Percentiles rank a stretch among this genome's conserved stretches.
Evolutionary conservation across 2,888 invertebrate genomes (phyloP).

Genomic region (Ophioninae sp.): DNA sequence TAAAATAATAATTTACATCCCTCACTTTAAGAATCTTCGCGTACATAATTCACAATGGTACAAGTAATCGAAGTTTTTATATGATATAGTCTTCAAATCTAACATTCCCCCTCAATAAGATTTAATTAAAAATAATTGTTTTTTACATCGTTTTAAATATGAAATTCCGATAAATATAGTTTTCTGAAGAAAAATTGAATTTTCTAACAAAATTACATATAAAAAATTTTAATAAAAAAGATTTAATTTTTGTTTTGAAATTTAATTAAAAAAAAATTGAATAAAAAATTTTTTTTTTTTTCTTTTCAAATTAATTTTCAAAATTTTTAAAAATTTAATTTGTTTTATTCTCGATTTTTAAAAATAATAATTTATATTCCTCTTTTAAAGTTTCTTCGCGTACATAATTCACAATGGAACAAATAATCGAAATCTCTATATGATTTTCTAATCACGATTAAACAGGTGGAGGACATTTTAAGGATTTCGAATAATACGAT

Average conservation of each 20-base stretch:
- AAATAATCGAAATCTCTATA: not conserved
- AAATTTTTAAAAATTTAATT: no score
- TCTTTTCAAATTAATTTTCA: no score
- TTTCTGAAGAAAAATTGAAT: no score
- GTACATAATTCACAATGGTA: not conserved
- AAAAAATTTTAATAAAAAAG: no score
- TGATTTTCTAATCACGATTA: not conserved
- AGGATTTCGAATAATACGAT: slow-evolving; percentile 64
- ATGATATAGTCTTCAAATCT: not conserved
- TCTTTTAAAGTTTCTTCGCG: not conserved
- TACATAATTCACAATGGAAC: not conserved
- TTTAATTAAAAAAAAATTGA: no score
- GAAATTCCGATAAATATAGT: not conserved
- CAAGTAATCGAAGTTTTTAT: not conserved
- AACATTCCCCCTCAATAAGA: no score
- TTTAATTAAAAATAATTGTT: no score
- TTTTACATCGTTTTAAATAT: not conserved
- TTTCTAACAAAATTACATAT: no score
- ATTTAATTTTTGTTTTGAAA: no score
- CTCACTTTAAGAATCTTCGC: not conserved
- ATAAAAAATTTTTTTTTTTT: no score
- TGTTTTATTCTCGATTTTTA: no score
- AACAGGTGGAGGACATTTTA: slow-evolving; percentile 54
- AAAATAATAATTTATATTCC: not conserved
- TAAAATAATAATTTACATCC: no score